Base-by-base conservation (phyloP, 2,113 vertebrate species). In the Cyanoramphus novaezelandiae region DNA sequence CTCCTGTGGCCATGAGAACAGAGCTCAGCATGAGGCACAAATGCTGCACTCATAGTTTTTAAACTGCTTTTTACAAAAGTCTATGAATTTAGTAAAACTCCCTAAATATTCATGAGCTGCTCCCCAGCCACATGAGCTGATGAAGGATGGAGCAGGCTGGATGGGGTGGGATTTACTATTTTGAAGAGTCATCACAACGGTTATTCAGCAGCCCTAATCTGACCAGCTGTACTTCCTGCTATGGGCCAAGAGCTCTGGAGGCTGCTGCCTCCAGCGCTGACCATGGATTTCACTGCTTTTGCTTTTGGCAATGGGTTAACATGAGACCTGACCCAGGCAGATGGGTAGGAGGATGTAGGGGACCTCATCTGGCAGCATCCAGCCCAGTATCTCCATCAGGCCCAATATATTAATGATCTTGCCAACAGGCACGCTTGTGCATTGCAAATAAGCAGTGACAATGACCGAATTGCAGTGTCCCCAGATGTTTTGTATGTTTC, bases 401-500 rank as follows among this genome's bases (percentile, higher is more conserved):
- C 44, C 70, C 62, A 44, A 28, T 35, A 9, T 9, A 9, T 28
- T 27, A 70, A 17, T 11, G 70, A 23, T 50, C 57, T 88, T 88
- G 82, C 62, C 49, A 59, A 18, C 17, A 91, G 55, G 29, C 85
- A 21, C 23, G 39, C 77, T 47, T 47, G 69, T 69, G 90, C 64
- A 7, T n/a, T 55, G 49, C 2, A 31, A 92, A 78, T 5, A 4
- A 88, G 85, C 85, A 64, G 77, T 4, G 72, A 13, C 74, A 77
- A 95, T 63, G 74, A 68, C 2, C 3, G 72, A 64, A 86, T 5
- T 86, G 72, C 83, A 91, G 78, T 3, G 0, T 72, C 84, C 92
- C 96, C 97, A 95, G 95, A 95, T 95, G 94, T 94, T 95, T 92
- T 83, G 92, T 88, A 52, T 47, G 27, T 93, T 92, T 94, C 92